Conservation (phyloP, 1,140 invertebrate species). For the Drosophila dunni region DNA sequence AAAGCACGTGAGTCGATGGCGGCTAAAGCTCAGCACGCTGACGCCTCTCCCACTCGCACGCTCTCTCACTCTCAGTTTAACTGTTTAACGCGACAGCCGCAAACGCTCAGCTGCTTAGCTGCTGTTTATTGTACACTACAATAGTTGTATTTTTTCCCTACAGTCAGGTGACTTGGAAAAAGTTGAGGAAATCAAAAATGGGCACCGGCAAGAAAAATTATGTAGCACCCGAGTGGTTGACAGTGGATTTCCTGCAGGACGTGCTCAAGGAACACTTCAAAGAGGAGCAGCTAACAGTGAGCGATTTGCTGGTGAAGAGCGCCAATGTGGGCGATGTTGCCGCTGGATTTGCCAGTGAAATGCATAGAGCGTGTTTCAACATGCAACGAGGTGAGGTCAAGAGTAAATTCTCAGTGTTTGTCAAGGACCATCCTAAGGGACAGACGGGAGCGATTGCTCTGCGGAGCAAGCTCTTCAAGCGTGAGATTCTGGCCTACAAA, state of each 20-base stretch:
- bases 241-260: constrained; percentile 77
- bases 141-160: constrained; percentile 21
- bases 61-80: constrained; percentile 45
- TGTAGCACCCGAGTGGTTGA: constrained; percentile 78
- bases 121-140: constrained; percentile 12
- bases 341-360: constrained; percentile 76
- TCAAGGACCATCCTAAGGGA: constrained; percentile 82
- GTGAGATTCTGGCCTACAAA: constrained; percentile 79
- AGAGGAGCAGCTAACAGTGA: constrained; percentile 67
- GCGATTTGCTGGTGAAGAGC: constrained; percentile 72
- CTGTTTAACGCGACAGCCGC: constrained; percentile 37
- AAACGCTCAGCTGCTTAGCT: constrained; percentile 33
- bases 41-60: constrained; percentile 7
- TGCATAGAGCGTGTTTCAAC: constrained; percentile 78
- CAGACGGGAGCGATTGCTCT: constrained; percentile 74
- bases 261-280: constrained; percentile 82
- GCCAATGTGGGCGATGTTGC: constrained; percentile 56
- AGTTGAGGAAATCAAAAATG: constrained; percentile 54
- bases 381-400: constrained; percentile 64
- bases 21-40: constrained; percentile 49
- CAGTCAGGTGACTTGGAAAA: constrained; percentile 76
- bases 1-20: constrained; percentile 36
- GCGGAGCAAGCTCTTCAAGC: constrained; percentile 79
- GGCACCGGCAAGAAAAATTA: constrained; percentile 80
- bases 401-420: constrained; percentile 77